Evolutionary conservation across 2,113 vertebrate genomes (phyloP).

Genomic region (Petromus typicus): DNA sequence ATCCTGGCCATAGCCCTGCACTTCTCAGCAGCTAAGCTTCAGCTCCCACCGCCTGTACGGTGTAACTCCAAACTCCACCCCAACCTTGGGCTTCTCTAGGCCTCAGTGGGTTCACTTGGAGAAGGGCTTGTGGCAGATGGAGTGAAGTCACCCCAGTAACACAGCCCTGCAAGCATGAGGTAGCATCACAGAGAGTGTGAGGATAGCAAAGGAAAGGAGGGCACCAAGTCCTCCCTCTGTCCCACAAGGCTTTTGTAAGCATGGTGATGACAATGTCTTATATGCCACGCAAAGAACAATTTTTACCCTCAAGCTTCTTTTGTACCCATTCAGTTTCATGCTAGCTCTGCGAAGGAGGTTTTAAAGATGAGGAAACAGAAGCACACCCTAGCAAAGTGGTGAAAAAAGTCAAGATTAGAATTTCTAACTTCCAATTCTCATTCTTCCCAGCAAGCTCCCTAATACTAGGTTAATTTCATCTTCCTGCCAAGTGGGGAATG

Average conservation of each 20-base stretch:
- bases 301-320: background rate
- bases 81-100: background rate
- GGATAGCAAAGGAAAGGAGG: background rate
- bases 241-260: background rate
- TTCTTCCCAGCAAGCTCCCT: background rate
- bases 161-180: background rate
- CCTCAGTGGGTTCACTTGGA: background rate
- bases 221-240: background rate
- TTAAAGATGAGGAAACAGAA: slow-evolving; percentile 3
- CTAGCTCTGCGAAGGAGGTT: background rate
- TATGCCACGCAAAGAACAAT: fast-evolving
- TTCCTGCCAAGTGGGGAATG: background rate
- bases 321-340: background rate
- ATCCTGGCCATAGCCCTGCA: background rate
- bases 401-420: background rate
- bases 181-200: background rate
- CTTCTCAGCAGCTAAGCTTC: background rate
- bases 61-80: background rate
- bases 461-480: background rate
- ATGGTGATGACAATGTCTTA: background rate
- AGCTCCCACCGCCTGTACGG: background rate
- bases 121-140: background rate
- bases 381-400: background rate
- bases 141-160: background rate
- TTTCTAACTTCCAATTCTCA: background rate